These are phyloP conservation scores for Mugil cephalus DNA, from an alignment of 2,113 vertebrate genomes.

Conservation along the genomic window DNA sequence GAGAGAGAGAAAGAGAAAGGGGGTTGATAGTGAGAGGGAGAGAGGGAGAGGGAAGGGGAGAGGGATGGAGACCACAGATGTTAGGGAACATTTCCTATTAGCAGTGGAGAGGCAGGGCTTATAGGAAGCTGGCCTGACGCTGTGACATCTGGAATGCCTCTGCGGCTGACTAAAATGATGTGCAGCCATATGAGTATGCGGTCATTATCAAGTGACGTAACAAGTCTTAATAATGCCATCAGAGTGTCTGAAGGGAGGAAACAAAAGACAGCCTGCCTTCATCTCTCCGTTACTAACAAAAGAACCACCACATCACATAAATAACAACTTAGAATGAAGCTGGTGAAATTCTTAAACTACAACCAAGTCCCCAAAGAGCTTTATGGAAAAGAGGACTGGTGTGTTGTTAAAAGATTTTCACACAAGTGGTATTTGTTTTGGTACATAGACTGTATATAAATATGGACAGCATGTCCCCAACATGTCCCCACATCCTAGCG, in stretches of 20 bases:
- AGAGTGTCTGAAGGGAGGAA: slow-evolving; percentile 12
- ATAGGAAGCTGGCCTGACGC: slow-evolving; percentile 42
- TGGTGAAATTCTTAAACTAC: too few species aligned
- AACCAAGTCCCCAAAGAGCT: too few species aligned
- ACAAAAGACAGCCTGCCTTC: background rate
- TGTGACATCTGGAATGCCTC: slow-evolving; percentile 62
- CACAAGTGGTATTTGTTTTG: too few species aligned
- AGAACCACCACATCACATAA: background rate
- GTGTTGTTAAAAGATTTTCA: too few species aligned
- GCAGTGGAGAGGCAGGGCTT: slow-evolving; percentile 46
- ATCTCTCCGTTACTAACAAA: too few species aligned
- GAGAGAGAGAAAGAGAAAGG: slow-evolving; percentile 21
- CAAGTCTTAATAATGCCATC: slow-evolving; percentile 27
- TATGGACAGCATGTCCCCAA: too few species aligned
- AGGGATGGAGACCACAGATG: slow-evolving; percentile 68
- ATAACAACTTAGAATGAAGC: slow-evolving; percentile 3
- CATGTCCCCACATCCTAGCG: too few species aligned
- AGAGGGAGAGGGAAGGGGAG: slow-evolving; percentile 12
- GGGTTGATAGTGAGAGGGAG: slow-evolving; percentile 16
- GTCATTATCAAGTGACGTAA: slow-evolving; percentile 11
- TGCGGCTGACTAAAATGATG: slow-evolving; percentile 18
- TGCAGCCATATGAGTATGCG: background rate
- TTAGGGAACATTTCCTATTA: slow-evolving; percentile 74
- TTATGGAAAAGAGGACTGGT: too few species aligned
- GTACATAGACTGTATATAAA: too few species aligned